Base-by-base conservation (phyloP, 2,888 invertebrate genomes). In the Entomobrya proxima region DNA sequence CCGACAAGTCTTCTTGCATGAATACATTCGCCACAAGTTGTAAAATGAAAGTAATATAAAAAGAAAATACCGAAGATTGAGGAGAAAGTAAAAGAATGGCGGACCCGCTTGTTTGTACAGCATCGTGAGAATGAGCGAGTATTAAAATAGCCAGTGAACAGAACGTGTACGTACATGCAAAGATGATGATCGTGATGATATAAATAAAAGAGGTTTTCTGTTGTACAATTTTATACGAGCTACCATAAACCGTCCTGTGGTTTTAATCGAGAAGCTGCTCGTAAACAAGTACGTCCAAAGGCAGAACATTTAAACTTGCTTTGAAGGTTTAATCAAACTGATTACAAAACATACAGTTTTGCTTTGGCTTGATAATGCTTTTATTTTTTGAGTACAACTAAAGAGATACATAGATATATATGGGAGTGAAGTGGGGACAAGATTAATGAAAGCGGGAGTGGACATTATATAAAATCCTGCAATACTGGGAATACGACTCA, bases 251-350 rank as follows among this genome's bases (percentile, higher is more conserved):
- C 58, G 37, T 82, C 75, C 74, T 67, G 83, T 67, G 83, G 83
- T 77, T 83, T 83, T 83, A 77, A 83, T 83, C 83, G 67, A 21
- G 67, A 52, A 77, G 40, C 76, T 55, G 83, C 83, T 83, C 83
- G 77, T 83, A 83, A 83, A 83, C 83, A 83, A 69, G 83, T 37
- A 69, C 76, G 67, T 83, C 67, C 50, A 52, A 64, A 52, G 32
- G 55, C 52, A 40, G 67, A 18, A 32, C 72, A 72, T 37, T 30
- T 69, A 55, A 13, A 27, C 78, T 32, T 37, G 21, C 40, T 40
- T 11, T 37, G 67, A 18, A 52, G 75, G 84, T 84, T 84, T 84
- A 84, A 84, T 84, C 84, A 84, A 84, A 77, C 77, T 84, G 84
- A 84, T 84, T 84, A 84, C 84, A 83, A 55, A 72, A 55, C 67